Conservation (phyloP, 2,797 vertebrate genomes). For the Manis javanica region DNA sequence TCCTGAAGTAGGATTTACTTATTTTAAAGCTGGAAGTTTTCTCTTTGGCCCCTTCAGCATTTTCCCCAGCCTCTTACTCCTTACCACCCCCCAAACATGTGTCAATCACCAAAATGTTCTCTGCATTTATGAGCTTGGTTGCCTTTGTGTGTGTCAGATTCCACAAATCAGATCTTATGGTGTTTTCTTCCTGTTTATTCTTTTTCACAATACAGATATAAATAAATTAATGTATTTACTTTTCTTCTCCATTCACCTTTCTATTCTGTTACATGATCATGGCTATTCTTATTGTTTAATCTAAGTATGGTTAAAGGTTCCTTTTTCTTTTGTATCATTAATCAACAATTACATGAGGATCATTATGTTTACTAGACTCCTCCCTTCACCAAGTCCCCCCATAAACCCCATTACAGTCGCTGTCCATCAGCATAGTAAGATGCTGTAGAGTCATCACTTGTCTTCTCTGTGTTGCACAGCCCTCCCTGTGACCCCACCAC, state of each 20-base stretch:
- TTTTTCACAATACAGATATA: not conserved
- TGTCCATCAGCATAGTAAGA: no score
- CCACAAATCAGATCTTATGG: not conserved
- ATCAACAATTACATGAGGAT: no score
- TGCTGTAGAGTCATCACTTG: no score
- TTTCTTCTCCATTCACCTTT: not conserved
- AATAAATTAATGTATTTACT: constrained; percentile 5
- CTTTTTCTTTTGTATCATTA: not conserved
- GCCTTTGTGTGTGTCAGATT: not conserved
- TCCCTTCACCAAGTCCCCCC: no score
- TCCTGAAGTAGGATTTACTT: not conserved
- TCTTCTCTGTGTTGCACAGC: no score
- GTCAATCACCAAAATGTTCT: not conserved
- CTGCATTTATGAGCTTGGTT: not conserved
- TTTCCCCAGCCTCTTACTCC: not conserved
- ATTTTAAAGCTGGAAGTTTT: not conserved
- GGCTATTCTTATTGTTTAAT: not conserved
- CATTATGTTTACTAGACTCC: no score
- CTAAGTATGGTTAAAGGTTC: not conserved
- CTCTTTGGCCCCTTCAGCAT: not conserved
- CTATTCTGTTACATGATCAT: not conserved
- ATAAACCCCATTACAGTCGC: no score
- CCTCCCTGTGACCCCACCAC: no score
- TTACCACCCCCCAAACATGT: not conserved
- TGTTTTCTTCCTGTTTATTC: not conserved